These are phyloP conservation scores for Porites rus DNA, from an alignment of 92 coral and sea anemone genomes.

Conservation along the genomic window DNA sequence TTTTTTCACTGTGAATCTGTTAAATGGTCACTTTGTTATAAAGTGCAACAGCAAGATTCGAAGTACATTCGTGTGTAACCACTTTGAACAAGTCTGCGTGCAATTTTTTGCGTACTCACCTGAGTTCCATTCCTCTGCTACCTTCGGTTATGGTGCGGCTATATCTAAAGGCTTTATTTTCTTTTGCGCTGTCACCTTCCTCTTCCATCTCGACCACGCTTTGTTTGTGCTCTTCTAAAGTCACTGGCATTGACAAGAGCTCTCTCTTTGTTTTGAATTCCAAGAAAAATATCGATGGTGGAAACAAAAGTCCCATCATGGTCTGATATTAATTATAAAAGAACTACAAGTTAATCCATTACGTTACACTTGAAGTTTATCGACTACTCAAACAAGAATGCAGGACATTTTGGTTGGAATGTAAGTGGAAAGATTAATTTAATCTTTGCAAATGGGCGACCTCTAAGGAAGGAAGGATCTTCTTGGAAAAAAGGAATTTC, in stretches of 20 bases:
- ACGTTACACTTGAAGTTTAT: too few relatives aligned
- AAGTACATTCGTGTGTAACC: too few relatives aligned
- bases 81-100: too few relatives aligned
- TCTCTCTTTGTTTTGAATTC: conserved; percentile 82
- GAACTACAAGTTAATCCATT: neutral
- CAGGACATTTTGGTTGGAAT: too few relatives aligned
- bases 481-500: too few relatives aligned
- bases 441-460: too few relatives aligned
- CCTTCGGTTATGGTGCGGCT: conserved; percentile 9
- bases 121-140: conserved; percentile 1
- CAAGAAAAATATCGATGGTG: conserved; percentile 77
- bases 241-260: conserved; percentile 77
- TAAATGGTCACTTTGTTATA: too few relatives aligned
- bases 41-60: too few relatives aligned
- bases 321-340: conserved; percentile 34
- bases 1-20: too few relatives aligned
- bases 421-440: too few relatives aligned
- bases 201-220: conserved; percentile 36
- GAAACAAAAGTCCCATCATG: conserved; percentile 77
- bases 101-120: neutral
- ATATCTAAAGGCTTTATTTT: conserved; percentile 7
- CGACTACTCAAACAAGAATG: too few relatives aligned
- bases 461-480: too few relatives aligned
- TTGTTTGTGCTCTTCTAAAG: conserved; percentile 62
- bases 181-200: conserved; percentile 26